Base-by-base conservation (phyloP, 2,113 vertebrate species). In the Clarias macrocephalus region DNA sequence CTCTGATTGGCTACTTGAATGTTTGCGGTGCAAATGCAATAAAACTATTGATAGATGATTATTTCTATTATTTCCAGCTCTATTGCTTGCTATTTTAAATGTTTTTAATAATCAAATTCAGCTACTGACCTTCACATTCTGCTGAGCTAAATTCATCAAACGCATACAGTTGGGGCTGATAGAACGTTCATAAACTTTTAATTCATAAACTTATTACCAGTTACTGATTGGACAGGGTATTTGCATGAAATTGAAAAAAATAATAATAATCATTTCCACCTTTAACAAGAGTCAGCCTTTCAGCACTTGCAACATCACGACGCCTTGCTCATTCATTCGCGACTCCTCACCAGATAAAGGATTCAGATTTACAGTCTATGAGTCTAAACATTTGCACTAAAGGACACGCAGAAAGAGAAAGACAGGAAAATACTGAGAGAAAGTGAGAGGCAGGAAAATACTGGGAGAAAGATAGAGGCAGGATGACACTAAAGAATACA, bases 401-500 rank as follows among this genome's bases (percentile, higher is more conserved):
- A 60, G 13, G 59, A 76, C 16, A 65, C 52, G 62, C 10, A 70
- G 59, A 75, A n/a, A 85, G 48, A 59, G 28, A 80, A 33, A 56
- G 62, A 63, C 56, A 21, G 18, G 65, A 23, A 80, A 65, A 56
- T 19, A 75, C 28, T 28, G 60, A 48, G 25, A 65, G 12, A 37
- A 37, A 37, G 33, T 37, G 33, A 37, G 33, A 37, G 33, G 33
- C 23, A 28, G 12, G 12, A 33, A 60, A 59, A 42, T 21, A 23
- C 11, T 1, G 25, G 56, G 63, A 62, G n/a, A 80, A n/a, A 85
- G 56, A 19, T 8, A 80, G 83, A 76, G 65, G 33, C 25, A 54
- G 28, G 79, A 56, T 57, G 75, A 83, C 56, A 63, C 65, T 86
- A 87, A 87, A 72, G 76, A 68, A 88, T 19, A 86, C 83, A 87